A percentile compares a stretch with the other conserved stretches of the same genome.
These are phyloP conservation scores for Leguminivora glycinivorella DNA, from an alignment of 1,140 invertebrate genomes.

Conservation along the genomic window DNA sequence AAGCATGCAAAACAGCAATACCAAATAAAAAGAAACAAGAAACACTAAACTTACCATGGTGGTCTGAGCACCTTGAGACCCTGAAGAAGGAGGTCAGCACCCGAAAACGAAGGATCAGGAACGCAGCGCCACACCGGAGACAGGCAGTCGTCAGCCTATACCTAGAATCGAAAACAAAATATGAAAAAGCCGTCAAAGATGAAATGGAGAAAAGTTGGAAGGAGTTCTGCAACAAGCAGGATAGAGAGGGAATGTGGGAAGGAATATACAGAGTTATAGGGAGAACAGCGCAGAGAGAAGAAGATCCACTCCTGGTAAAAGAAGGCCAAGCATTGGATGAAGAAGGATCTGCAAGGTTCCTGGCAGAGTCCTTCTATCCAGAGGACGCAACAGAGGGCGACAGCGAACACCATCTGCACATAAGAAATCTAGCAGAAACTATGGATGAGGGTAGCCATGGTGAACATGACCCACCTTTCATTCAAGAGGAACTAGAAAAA, in stretches of 20 bases:
- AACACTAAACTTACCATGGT: background rate
- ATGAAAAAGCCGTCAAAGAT: rapidly evolving
- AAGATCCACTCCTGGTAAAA: background rate
- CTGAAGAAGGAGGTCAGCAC: background rate
- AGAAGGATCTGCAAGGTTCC: background rate
- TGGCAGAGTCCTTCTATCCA: background rate
- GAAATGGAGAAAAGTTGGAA: background rate
- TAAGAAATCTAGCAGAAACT: background rate
- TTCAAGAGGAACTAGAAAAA: background rate
- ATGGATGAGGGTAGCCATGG: background rate
- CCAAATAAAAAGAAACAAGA: background rate
- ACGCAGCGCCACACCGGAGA: background rate
- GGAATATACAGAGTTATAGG: background rate
- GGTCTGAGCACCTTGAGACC: background rate
- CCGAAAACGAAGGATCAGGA: background rate
- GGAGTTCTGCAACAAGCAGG: background rate
- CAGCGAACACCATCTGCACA: background rate
- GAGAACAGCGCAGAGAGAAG: background rate
- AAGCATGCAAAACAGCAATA: background rate
- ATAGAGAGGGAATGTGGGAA: background rate
- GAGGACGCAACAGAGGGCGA: background rate
- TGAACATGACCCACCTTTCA: background rate
- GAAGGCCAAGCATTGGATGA: background rate
- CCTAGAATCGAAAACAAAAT: background rate
- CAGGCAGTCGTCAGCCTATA: background rate